These are phyloP conservation scores for Drosophila ironensis DNA, from an alignment of 1,140 invertebrate species.

Conservation along the genomic window DNA sequence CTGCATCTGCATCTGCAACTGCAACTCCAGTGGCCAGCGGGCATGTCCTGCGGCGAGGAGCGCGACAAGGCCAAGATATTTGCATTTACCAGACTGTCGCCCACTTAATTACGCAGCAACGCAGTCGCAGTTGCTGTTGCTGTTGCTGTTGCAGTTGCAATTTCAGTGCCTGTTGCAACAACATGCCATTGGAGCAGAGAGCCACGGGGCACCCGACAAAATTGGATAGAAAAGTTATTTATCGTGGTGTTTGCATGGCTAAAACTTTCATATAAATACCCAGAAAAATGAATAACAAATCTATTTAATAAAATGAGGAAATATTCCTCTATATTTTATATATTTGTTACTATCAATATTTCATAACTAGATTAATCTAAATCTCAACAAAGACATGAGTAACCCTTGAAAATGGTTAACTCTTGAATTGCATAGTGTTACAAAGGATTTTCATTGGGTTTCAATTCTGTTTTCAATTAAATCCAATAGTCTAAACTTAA, in stretches of 20 bases:
- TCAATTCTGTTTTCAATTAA: neutral
- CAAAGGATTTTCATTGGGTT: no score
- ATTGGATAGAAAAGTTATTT: neutral
- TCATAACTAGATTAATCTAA: no score
- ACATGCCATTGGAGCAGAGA: conserved; percentile 36
- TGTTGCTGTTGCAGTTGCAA: conserved; percentile 9
- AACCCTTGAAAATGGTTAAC: no score
- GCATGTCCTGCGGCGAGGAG: conserved; percentile 61
- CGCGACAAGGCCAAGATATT: conserved; percentile 73
- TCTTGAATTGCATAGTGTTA: no score
- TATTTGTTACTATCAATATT: no score
- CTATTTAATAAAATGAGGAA: no score
- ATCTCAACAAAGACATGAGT: no score
- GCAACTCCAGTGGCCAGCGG: conserved; percentile 5
- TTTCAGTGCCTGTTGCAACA: conserved; percentile 31
- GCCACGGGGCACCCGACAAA: conserved; percentile 34
- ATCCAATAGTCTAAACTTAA: no score
- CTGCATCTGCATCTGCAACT: conserved; percentile 1
- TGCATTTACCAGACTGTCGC: conserved; percentile 78
- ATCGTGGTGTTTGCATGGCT: neutral
- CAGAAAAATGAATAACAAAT: no score
- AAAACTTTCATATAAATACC: neutral
- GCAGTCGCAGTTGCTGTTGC: conserved; percentile 24
- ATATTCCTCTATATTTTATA: no score
- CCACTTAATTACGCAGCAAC: conserved; percentile 78